Evolutionary conservation across 2,113 vertebrate species (phyloP).

Genomic region (Microtus montanus): DNA sequence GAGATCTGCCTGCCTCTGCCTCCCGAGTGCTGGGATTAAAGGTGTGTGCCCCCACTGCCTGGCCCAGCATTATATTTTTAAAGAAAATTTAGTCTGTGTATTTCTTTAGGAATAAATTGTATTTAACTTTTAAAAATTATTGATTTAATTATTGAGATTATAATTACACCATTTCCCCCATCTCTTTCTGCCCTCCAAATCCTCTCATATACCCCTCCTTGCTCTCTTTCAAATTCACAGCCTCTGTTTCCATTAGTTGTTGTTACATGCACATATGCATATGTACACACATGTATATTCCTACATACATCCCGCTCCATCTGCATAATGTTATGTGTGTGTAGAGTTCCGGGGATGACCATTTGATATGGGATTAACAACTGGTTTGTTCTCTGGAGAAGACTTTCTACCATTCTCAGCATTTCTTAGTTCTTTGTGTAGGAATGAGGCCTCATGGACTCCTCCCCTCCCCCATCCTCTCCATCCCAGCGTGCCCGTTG

Average conservation of each 20-base stretch:
- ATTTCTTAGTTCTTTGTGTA: not conserved
- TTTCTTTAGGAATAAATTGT: not conserved
- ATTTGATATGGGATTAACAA: not conserved
- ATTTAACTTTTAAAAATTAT: not conserved
- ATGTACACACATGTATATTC: not conserved
- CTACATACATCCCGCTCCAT: not conserved
- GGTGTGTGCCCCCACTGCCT: too few relatives aligned
- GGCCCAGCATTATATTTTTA: too few relatives aligned
- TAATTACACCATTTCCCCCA: not conserved
- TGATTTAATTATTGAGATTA: not conserved
- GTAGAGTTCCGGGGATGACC: not conserved
- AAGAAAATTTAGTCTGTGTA: not conserved
- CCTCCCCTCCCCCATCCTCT: too few relatives aligned
- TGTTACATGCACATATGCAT: not conserved
- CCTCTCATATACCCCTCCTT: not conserved
- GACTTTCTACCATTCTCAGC: not conserved
- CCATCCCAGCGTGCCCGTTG: not conserved
- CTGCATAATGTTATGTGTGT: not conserved
- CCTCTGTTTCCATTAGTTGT: not conserved
- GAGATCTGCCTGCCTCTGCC: too few relatives aligned
- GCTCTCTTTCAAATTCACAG: not conserved
- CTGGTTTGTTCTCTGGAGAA: not conserved
- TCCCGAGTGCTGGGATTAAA: too few relatives aligned
- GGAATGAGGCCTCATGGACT: not conserved
- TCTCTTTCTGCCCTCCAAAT: not conserved